A percentile compares a stretch with the other conserved stretches of the same genome.
phyloP scores from a whole-genome alignment of 1,140 invertebrate species.

The Dufourea novaeangliae region DNA sequence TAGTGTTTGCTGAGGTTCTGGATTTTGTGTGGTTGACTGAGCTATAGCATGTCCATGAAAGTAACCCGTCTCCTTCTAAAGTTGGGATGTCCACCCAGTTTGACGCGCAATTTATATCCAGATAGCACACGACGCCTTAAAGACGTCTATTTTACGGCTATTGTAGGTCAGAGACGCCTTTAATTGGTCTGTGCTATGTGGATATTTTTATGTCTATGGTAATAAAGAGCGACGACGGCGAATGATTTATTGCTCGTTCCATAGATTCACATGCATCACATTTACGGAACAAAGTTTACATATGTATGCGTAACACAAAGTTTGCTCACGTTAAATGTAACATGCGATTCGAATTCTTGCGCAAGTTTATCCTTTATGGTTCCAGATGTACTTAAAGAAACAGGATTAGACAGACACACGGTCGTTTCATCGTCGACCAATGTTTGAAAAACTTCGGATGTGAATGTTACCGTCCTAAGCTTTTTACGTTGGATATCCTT shows the following conservation, averaged over 20 bases:
- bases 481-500: conserved; percentile 69
- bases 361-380: conserved; percentile 38
- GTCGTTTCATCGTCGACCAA: conserved; percentile 71
- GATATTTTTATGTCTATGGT: too few species aligned
- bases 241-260: not conserved
- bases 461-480: conserved; percentile 69
- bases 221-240: not conserved
- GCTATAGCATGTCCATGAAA: too few species aligned
- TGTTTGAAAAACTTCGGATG: conserved; percentile 73
- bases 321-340: conserved; percentile 48
- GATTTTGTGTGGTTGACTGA: too few species aligned
- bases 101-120: too few species aligned
- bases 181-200: too few species aligned
- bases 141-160: too few species aligned
- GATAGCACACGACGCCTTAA: too few species aligned
- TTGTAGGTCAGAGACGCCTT: too few species aligned
- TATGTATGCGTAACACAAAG: conserved; percentile 34
- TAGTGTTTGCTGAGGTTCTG: too few species aligned
- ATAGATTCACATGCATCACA: conserved; percentile 50
- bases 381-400: conserved; percentile 38
- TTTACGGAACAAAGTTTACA: conserved; percentile 23
- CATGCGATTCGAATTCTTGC: conserved; percentile 34
- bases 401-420: conserved; percentile 58
- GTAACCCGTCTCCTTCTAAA: too few species aligned
- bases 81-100: too few species aligned